phyloP scores from a whole-genome alignment of 2,888 invertebrate species.

The Xestobium rufovillosum region DNA sequence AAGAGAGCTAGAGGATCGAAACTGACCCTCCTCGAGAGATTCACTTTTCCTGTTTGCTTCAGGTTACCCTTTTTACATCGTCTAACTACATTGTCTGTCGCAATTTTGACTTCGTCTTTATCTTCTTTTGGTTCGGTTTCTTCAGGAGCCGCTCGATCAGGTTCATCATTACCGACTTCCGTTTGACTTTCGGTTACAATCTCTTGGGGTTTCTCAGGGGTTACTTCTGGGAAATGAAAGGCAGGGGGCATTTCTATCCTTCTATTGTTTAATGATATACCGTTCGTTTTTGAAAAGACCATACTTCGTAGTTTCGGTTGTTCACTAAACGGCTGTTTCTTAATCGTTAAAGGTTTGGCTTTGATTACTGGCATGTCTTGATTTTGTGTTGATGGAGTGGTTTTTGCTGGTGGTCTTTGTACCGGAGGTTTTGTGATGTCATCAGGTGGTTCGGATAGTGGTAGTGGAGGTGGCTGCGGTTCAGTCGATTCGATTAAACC shows the following conservation, averaged over 20 bases:
- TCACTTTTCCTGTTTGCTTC: conserved; percentile 66
- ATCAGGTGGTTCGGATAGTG: conserved; percentile 35
- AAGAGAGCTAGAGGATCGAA: conserved; percentile 96
- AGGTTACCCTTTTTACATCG: conserved; percentile 73
- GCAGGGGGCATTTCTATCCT: conserved; percentile 78
- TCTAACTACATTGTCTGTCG: conserved; percentile 53
- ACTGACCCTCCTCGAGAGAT: conserved; percentile 77
- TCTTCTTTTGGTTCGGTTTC: conserved; percentile 32
- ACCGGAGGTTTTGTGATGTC: conserved; percentile 27
- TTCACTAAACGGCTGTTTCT: conserved; percentile 74
- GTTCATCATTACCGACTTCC: conserved; percentile 27
- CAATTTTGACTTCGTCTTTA: conserved; percentile 29
- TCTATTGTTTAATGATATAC: conserved; percentile 61
- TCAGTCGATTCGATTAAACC: conserved; percentile 22
- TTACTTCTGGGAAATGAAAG: conserved; percentile 70
- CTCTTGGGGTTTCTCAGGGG: conserved; percentile 41
- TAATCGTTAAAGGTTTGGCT: conserved; percentile 74
- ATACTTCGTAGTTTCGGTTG: conserved; percentile 67
- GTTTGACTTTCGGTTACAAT: conserved; percentile 13
- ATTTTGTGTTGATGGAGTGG: conserved; percentile 17
- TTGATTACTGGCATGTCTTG: conserved; percentile 50
- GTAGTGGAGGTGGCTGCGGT: conserved; percentile 45
- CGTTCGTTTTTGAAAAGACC: conserved; percentile 48
- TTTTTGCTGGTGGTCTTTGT: conserved; percentile 10
- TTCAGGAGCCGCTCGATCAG: conserved; percentile 27